phyloP scores from a whole-genome alignment of 2,888 invertebrate genomes.

The Phoenoteleia sp. region DNA sequence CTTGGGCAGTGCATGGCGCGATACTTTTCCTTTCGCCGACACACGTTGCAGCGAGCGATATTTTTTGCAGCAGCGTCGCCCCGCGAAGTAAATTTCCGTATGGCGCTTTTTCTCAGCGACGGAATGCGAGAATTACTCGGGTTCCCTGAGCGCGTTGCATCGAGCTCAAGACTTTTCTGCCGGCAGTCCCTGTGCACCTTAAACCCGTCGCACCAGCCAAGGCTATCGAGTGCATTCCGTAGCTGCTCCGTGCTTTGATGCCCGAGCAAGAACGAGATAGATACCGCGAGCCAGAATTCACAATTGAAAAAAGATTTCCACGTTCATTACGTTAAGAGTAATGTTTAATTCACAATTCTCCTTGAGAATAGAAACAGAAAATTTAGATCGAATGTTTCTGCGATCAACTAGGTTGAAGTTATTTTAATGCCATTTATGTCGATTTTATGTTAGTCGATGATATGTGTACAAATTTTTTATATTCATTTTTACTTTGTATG shows the following conservation, averaged over 20 bases:
- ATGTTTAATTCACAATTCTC: too few relatives aligned
- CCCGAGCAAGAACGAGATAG: slow-evolving; percentile 33
- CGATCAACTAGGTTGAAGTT: too few relatives aligned
- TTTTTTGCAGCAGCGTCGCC: slow-evolving; percentile 54
- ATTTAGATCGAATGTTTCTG: too few relatives aligned
- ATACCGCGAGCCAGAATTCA: slow-evolving; percentile 29
- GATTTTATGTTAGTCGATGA: too few relatives aligned
- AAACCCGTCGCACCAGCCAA: slow-evolving; percentile 82
- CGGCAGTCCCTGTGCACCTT: slow-evolving; percentile 72
- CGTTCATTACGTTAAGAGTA: too few relatives aligned
- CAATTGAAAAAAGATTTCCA: too few relatives aligned
- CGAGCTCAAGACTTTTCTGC: slow-evolving; percentile 75
- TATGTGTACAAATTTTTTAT: too few relatives aligned
- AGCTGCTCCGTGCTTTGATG: slow-evolving; percentile 70
- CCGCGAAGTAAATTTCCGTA: slow-evolving; percentile 58
- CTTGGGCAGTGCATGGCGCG: slow-evolving; percentile 11
- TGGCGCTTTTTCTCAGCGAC: slow-evolving; percentile 62
- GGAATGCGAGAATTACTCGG: slow-evolving; percentile 67
- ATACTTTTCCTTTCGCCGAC: slow-evolving; percentile 59
- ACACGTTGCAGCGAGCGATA: slow-evolving; percentile 28
- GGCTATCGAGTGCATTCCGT: slow-evolving; percentile 84
- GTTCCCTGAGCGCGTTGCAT: slow-evolving; percentile 56
- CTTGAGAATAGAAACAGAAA: too few relatives aligned
- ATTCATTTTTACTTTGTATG: too few relatives aligned
- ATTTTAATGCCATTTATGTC: slow-evolving; percentile 21